A percentile compares a stretch with the other conserved stretches of the same genome.
Conservation (phyloP, 2,888 invertebrate species). For the Xestia sexstrigata region DNA sequence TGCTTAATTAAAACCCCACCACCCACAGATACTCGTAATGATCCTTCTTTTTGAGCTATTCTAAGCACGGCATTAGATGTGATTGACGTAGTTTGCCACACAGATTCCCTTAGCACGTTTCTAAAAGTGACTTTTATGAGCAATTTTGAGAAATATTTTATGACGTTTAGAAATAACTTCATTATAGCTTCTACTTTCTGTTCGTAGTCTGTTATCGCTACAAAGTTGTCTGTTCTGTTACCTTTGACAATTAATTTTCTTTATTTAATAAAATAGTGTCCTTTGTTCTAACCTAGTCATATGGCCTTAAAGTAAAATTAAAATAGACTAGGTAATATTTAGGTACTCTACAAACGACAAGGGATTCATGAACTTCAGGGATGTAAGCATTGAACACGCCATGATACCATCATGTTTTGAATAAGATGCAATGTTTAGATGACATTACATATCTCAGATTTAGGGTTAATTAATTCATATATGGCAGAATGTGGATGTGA, state of each 20-base stretch:
- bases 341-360: background rate
- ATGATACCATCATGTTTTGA: background rate
- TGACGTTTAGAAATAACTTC: constrained; percentile 70
- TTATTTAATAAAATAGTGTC: background rate
- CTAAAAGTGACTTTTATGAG: constrained; percentile 72
- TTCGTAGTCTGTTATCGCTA: constrained; percentile 31
- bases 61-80: constrained; percentile 48
- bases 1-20: background rate
- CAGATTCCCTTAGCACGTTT: constrained; percentile 71
- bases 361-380: background rate
- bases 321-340: background rate
- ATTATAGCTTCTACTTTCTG: constrained; percentile 60
- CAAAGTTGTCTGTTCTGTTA: constrained; percentile 14
- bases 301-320: background rate
- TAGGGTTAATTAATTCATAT: background rate
- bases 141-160: constrained; percentile 73
- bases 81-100: constrained; percentile 74
- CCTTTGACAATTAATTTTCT: background rate
- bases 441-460: background rate
- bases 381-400: background rate
- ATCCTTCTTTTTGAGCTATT: constrained; percentile 55
- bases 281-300: background rate
- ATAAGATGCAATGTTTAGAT: background rate
- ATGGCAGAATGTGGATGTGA: background rate
- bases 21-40: constrained; percentile 12